A percentile compares a stretch with the other conserved stretches of the same genome.
These are phyloP conservation scores for Mastacembelus armatus DNA, from an alignment of 2,797 vertebrate species.

Conservation along the genomic window DNA sequence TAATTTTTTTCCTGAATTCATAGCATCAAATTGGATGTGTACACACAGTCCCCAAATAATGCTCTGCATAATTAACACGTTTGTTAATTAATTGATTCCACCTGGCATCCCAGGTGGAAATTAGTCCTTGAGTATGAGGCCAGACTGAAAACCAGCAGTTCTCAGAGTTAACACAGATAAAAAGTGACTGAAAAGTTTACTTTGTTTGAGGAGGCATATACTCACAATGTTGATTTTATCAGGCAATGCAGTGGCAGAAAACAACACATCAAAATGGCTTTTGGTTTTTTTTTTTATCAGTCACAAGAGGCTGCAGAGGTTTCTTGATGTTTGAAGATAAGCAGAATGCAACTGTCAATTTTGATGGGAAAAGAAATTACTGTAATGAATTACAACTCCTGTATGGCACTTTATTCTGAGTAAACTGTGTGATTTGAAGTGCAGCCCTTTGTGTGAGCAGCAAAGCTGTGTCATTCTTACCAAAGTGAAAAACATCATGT, in stretches of 20 bases:
- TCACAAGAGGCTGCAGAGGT: background rate
- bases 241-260: background rate
- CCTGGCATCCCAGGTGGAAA: conserved; percentile 40
- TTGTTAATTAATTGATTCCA: conserved; percentile 46
- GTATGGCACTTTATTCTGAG: no score
- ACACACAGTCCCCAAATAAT: conserved; percentile 14
- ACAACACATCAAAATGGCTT: background rate
- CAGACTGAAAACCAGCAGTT: conserved; percentile 28
- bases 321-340: background rate
- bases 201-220: background rate
- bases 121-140: conserved; percentile 2
- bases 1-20: background rate
- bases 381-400: no score
- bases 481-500: background rate
- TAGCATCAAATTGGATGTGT: background rate
- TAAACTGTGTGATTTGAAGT: background rate
- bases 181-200: conserved; percentile 3
- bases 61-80: conserved; percentile 36
- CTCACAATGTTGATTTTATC: background rate
- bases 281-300: background rate
- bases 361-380: background rate
- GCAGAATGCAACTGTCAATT: background rate
- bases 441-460: background rate
- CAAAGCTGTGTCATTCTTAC: background rate
- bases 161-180: background rate